phyloP scores from a whole-genome alignment of 2,113 vertebrate species.

The Orycteropus afer region DNA sequence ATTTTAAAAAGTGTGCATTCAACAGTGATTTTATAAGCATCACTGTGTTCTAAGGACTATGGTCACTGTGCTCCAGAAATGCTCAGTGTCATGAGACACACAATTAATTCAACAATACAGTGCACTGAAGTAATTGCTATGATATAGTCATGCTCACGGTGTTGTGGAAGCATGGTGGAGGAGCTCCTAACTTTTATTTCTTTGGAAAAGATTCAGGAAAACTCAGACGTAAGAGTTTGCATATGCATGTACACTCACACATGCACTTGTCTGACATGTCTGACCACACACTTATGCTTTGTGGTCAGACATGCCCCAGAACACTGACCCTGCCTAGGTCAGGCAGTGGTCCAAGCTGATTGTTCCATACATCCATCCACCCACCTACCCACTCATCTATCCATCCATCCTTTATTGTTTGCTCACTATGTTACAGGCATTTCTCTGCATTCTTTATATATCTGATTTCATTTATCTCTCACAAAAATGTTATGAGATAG shows the following conservation, averaged over 20 bases:
- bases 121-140: neutral
- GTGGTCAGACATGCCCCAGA: neutral
- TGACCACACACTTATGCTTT: neutral
- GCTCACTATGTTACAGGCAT: neutral
- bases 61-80: neutral
- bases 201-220: neutral
- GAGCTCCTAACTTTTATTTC: neutral
- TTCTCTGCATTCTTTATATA: neutral
- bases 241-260: neutral
- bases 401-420: neutral
- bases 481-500: neutral
- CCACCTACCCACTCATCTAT: fast-evolving
- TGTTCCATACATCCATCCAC: neutral
- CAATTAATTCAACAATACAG: neutral
- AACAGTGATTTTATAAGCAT: neutral
- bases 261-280: no score
- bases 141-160: neutral
- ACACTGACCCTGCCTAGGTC: neutral
- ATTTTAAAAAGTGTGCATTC: neutral
- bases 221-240: neutral
- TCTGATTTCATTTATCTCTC: neutral
- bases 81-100: neutral
- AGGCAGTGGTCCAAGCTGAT: neutral
- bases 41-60: neutral
- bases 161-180: neutral